phyloP scores from a whole-genome alignment of 2,113 vertebrate genomes.

The Pseudolaguvia tuberculata region DNA sequence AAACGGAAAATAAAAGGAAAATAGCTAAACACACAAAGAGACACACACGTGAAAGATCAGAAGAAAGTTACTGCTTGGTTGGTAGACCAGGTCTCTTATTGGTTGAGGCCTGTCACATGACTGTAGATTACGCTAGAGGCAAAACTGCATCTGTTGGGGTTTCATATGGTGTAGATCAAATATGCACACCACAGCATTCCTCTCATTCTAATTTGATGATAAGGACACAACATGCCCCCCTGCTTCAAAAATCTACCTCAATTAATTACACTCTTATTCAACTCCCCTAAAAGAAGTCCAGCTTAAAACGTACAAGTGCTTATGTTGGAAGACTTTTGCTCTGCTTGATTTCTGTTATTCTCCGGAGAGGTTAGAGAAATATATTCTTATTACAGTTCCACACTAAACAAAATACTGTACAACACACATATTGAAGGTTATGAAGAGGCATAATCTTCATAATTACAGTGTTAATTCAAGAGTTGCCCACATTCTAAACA shows the following conservation, averaged over 20 bases:
- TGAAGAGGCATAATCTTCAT: not conserved
- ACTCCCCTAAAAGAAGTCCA: not conserved
- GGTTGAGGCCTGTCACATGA: conserved; percentile 49
- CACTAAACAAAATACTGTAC: not conserved
- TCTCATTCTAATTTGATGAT: conserved; percentile 35
- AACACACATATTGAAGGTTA: not conserved
- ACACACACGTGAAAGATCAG: conserved; percentile 26
- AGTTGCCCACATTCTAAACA: too few relatives aligned
- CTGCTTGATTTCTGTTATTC: not conserved
- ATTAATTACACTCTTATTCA: not conserved
- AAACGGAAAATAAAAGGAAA: conserved; percentile 3
- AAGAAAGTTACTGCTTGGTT: conserved; percentile 35
- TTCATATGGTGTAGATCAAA: conserved; percentile 55
- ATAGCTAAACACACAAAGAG: conserved; percentile 5
- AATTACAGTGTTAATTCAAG: not conserved
- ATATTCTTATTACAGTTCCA: not conserved
- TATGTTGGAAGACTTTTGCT: not conserved
- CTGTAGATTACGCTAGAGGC: conserved; percentile 46
- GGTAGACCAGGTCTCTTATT: conserved; percentile 40
- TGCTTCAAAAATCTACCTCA: conserved; percentile 9
- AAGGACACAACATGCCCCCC: conserved; percentile 25
- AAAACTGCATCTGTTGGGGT: conserved; percentile 49
- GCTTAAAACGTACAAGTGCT: not conserved
- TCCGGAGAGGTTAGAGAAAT: not conserved
- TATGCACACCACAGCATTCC: conserved; percentile 52